Evolutionary conservation across 2,888 invertebrate species (phyloP).

Genomic region (Bimastos eiseni): DNA sequence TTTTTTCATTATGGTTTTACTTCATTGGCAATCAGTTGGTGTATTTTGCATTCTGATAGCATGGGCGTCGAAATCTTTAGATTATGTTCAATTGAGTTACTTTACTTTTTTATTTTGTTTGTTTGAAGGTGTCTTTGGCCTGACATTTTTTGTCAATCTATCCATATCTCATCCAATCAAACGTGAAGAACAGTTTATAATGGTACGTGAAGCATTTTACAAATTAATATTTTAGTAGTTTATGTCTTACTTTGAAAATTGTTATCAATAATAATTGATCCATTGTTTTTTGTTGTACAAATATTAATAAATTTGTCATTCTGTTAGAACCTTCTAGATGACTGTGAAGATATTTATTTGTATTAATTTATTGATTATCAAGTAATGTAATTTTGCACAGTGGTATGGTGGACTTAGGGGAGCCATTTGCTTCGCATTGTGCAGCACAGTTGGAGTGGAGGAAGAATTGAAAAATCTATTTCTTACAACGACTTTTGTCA

Average conservation of each 20-base stretch:
- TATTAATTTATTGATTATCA: not conserved
- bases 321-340: too few species aligned
- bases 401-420: conserved; percentile 69
- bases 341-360: too few species aligned
- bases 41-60: too few species aligned
- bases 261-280: too few species aligned
- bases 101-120: too few species aligned
- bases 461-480: conserved; percentile 63
- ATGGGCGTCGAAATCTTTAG: too few species aligned
- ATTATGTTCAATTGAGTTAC: too few species aligned
- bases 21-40: too few species aligned
- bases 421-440: conserved; percentile 67
- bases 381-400: conserved; percentile 49
- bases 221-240: not conserved
- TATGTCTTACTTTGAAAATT: too few species aligned
- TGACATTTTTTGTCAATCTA: conserved; percentile 31
- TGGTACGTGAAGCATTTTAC: conserved; percentile 20
- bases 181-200: conserved; percentile 31
- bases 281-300: too few species aligned
- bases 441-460: conserved; percentile 62
- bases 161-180: not conserved
- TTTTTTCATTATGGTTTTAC: too few species aligned
- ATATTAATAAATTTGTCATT: too few species aligned
- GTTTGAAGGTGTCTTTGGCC: conserved; percentile 29
- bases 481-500: conserved; percentile 93